Base-by-base conservation (phyloP, 2,113 vertebrate species). In the Pyxicephalus adspersus region DNA sequence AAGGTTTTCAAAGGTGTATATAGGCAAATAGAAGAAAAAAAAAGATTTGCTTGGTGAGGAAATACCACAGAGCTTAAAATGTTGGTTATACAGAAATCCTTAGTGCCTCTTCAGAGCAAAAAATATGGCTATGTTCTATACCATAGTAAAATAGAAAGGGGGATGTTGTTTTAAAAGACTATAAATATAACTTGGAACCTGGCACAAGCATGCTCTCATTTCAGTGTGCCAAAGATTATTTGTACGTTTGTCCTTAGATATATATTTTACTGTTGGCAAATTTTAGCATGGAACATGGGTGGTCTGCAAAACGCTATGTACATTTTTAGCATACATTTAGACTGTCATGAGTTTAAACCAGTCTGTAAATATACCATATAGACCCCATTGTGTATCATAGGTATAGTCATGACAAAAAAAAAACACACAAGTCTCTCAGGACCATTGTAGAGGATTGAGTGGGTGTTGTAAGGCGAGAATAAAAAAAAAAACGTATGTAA, bases 211-310 rank as follows among this genome's bases (percentile, higher is more conserved):
- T 8, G 20, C 76, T 19, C 55, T 31, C 64, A 58, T 28, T 51
- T 58, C 4, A 45, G 52, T 58, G 28, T 55, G 64, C 63, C 64
- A 54, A 78, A 65, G 52, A 31, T 67, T 54, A 34, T 54, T 67
- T 67, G 52, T 22, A 68, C 76, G 68, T 68, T 78, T 78, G 76
- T 78, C 25, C 25, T 58, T 38, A 31, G 58, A 73, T 64, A 73
- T 72, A 81, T 71, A 45, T 64, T 73, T 64, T 72, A 81, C 23
- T 26, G 79, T 52, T 72, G 79, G 67, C 70, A 73, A 28, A 7
- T n/a, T n/a, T 20, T 51, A 38, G 29, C 34, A 45, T 73, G 15
- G 72, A 28, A 80, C 55, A 50, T 67, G 64, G 76, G 64, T 78
- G 76, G 76, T 78, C 76, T n/a, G 52, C 50, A 57, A n/a, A 54